A percentile compares a stretch with the other conserved stretches of the same genome.
Evolutionary conservation across 2,113 vertebrate species (phyloP).

Genomic region (Misgurnus anguillicaudatus): DNA sequence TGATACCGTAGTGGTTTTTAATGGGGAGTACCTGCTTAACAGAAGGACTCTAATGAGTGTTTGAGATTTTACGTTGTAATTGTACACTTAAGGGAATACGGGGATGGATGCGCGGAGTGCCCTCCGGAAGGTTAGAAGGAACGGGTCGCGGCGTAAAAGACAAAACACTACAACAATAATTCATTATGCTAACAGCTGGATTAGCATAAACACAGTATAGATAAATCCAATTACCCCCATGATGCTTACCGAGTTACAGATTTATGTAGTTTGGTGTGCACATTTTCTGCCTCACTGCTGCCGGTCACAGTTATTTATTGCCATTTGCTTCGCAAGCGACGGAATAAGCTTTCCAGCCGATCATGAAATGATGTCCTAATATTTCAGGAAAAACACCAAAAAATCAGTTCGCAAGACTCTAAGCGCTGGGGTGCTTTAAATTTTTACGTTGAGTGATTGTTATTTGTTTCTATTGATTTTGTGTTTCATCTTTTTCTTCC

Average conservation of each 20-base stretch:
- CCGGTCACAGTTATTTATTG: conserved; percentile 39
- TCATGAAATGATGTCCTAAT: background rate
- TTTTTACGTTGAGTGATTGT: background rate
- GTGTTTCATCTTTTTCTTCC: background rate
- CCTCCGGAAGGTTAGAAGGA: conserved; percentile 8
- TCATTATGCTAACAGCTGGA: conserved; percentile 43
- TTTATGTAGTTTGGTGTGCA: conserved; percentile 46
- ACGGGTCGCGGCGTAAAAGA: conserved; percentile 28
- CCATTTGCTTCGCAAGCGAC: conserved; percentile 8
- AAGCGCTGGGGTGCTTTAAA: background rate
- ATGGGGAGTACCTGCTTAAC: background rate
- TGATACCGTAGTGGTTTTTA: background rate
- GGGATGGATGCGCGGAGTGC: background rate
- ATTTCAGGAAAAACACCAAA: background rate
- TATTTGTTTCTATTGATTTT: background rate
- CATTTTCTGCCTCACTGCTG: conserved; percentile 43
- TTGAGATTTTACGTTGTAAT: conserved; percentile 4
- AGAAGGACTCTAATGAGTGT: conserved; percentile 14
- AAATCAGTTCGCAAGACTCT: background rate
- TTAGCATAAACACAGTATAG: conserved; percentile 47
- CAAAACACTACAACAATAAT: conserved; percentile 27
- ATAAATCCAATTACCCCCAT: conserved; percentile 44
- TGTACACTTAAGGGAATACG: conserved; percentile 8
- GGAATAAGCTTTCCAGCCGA: background rate
- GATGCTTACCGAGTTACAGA: conserved; percentile 39